Percentiles rank a stretch among this genome's conserved stretches.
phyloP scores from a whole-genome alignment of 2,797 vertebrate species.

The Simalia tracyae region DNA sequence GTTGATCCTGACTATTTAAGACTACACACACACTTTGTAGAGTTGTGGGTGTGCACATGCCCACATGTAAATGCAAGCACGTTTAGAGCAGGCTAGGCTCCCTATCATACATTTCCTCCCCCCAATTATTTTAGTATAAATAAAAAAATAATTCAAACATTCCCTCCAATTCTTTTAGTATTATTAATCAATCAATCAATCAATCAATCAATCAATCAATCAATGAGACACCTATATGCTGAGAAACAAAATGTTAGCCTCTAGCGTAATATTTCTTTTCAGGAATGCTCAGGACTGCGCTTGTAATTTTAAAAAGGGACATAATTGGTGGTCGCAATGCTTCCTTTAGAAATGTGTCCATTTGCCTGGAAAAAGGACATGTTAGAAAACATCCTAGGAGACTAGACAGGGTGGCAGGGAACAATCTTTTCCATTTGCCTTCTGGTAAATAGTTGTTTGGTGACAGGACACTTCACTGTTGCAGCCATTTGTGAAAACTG shows the following conservation, averaged over 20 bases:
- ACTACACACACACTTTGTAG: neutral
- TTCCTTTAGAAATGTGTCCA: neutral
- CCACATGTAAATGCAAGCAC: neutral
- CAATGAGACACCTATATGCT: neutral
- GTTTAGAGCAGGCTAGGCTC: neutral
- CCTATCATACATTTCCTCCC: neutral
- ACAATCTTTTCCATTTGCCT: neutral
- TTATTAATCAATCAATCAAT: neutral
- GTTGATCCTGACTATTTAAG: too few species aligned
- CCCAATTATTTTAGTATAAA: neutral
- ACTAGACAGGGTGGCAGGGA: neutral
- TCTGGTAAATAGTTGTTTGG: neutral
- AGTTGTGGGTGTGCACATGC: neutral
- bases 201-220: neutral
- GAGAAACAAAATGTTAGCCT: neutral
- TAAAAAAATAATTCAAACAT: neutral
- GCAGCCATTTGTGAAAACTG: neutral
- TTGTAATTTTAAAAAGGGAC: neutral
- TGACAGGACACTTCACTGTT: neutral
- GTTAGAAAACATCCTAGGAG: neutral
- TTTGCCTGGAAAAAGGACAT: neutral
- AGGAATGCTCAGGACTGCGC: neutral
- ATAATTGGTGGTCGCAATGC: neutral
- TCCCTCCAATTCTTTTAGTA: neutral
- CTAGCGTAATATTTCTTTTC: neutral